phyloP scores from a whole-genome alignment of 2,888 invertebrate species.

The Pachymerium ferrugineum region DNA sequence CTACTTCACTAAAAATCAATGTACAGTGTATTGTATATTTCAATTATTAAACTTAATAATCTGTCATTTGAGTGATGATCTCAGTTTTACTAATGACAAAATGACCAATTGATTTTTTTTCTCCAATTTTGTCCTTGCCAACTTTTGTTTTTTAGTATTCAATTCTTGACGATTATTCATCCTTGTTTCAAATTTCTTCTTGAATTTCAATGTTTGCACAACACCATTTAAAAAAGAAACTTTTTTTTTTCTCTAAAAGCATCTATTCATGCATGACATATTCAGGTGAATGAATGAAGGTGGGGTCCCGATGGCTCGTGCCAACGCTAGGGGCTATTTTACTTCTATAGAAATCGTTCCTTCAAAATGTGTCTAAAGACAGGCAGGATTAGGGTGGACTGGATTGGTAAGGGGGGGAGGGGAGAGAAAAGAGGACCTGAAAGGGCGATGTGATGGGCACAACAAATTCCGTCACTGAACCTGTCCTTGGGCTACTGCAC shows the following conservation, averaged over 20 bases:
- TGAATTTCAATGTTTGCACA: background rate
- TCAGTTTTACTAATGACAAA: too few species aligned
- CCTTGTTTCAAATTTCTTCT: too few species aligned
- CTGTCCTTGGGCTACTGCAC: background rate
- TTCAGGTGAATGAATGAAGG: conserved; percentile 7
- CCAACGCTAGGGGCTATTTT: background rate
- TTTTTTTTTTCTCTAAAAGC: background rate
- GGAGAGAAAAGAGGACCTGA: background rate
- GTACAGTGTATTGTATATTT: too few species aligned
- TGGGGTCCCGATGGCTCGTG: conserved; percentile 19
- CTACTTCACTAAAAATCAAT: too few species aligned
- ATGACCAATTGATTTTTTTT: too few species aligned
- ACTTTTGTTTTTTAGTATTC: too few species aligned
- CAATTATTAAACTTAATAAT: too few species aligned
- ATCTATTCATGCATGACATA: background rate
- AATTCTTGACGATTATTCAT: too few species aligned
- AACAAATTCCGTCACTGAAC: background rate
- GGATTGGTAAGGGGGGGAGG: background rate
- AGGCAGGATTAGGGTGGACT: too few species aligned
- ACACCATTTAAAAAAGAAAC: background rate
- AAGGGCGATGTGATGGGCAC: background rate
- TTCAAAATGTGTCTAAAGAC: background rate
- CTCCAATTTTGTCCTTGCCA: too few species aligned
- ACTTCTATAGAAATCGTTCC: conserved; percentile 2
- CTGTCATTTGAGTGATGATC: too few species aligned